A percentile compares a stretch with the other conserved stretches of the same genome.
Evolutionary conservation across 53 echinoderm and acorn worm species (phyloP).

Genomic region (Echinarachnius parma): DNA sequence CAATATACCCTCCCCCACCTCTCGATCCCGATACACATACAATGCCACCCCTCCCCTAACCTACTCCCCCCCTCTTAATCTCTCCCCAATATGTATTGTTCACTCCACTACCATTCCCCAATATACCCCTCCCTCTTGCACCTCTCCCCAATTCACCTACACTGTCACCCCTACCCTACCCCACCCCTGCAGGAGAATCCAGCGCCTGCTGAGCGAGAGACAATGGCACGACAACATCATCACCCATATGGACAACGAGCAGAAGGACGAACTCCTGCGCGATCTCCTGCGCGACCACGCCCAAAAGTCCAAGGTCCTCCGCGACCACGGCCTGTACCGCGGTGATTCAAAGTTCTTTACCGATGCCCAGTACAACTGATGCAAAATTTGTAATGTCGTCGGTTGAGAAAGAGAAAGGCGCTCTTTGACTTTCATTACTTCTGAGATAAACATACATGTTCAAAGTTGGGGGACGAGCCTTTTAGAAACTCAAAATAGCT

Average conservation of each 20-base stretch:
- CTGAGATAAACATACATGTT: too few relatives aligned
- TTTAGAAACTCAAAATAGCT: too few relatives aligned
- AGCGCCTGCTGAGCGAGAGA: conserved; percentile 63
- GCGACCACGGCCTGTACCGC: conserved; percentile 83
- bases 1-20: too few relatives aligned
- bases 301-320: conserved; percentile 71
- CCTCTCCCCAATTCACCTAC: too few relatives aligned
- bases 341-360: conserved; percentile 73
- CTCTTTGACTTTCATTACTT: too few relatives aligned
- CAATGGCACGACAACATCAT: conserved; percentile 84
- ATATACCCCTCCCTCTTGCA: too few relatives aligned
- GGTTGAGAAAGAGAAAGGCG: too few relatives aligned
- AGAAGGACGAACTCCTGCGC: conserved; percentile 41
- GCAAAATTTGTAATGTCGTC: too few relatives aligned
- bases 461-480: too few relatives aligned
- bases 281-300: conserved; percentile 74
- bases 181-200: conserved; percentile 58
- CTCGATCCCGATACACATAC: neutral
- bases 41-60: neutral
- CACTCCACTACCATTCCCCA: too few relatives aligned
- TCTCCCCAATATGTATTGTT: too few relatives aligned
- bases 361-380: conserved; percentile 70
- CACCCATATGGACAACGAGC: conserved; percentile 57
- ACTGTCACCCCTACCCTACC: neutral
- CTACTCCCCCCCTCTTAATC: neutral